These are phyloP conservation scores for Halcyon badia DNA, from an alignment of 2,797 vertebrate species.

Conservation along the genomic window DNA sequence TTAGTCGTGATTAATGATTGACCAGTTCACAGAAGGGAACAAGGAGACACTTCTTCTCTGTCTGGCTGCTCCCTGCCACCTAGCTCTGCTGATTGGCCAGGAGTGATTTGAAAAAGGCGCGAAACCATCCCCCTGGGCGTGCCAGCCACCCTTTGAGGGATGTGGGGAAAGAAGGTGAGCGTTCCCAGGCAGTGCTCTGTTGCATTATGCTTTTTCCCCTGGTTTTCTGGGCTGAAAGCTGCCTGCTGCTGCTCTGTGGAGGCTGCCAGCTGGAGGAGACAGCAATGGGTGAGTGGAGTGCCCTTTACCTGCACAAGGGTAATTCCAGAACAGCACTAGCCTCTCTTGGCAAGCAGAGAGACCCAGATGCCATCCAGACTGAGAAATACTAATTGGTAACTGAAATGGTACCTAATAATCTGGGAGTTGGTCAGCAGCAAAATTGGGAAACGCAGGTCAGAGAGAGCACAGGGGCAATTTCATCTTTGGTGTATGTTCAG, in stretches of 20 bases:
- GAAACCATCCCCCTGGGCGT: rapidly evolving
- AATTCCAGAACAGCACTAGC: not conserved
- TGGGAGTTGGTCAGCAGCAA: not conserved
- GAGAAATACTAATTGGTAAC: not conserved
- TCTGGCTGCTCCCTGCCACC: rapidly evolving
- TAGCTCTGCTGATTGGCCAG: not conserved
- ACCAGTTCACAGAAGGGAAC: not conserved
- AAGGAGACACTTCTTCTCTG: rapidly evolving
- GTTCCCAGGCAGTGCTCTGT: not conserved
- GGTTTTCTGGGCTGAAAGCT: not conserved
- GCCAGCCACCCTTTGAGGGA: rapidly evolving
- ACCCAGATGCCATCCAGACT: no score
- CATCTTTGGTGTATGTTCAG: not conserved
- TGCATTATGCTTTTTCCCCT: rapidly evolving
- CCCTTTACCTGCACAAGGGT: not conserved
- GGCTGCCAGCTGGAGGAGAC: not conserved
- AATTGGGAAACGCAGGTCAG: not conserved
- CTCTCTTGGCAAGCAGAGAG: not conserved
- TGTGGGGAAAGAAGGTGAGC: rapidly evolving
- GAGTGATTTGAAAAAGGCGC: not conserved
- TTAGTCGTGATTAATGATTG: not conserved
- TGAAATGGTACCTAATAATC: not conserved
- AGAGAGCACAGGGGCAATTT: not conserved
- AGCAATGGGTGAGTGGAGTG: rapidly evolving
- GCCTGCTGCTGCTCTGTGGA: not conserved